Conservation (phyloP, 2,888 invertebrate genomes). For the Melanostoma scalare region DNA sequence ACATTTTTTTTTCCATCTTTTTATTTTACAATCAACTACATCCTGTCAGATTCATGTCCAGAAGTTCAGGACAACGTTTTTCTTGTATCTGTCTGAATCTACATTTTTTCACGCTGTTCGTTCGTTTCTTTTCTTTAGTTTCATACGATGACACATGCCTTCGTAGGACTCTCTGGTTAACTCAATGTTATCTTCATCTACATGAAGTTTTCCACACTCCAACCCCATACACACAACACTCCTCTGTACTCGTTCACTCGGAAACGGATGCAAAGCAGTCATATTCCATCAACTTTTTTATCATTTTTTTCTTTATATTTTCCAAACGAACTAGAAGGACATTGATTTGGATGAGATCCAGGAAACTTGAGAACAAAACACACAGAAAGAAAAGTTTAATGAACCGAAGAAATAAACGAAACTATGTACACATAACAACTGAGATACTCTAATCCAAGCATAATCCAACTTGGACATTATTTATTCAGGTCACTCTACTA, state of each 20-base stretch:
- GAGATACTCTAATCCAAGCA: constrained; percentile 25
- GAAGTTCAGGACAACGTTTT: not conserved
- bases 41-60: constrained; percentile 13
- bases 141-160: constrained; percentile 15
- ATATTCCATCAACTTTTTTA: constrained; percentile 7
- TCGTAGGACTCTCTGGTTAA: not conserved
- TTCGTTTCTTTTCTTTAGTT: not conserved
- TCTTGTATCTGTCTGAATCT: not conserved
- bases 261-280: constrained; percentile 39
- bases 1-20: not conserved
- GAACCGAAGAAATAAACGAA: constrained; percentile 35
- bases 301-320: not conserved
- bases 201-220: constrained; percentile 5
- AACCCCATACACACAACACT: not conserved
- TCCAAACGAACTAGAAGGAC: constrained; percentile 36
- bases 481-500: constrained; percentile 47
- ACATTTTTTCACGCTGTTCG: constrained; percentile 2
- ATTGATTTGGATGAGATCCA: constrained; percentile 66
- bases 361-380: constrained; percentile 46
- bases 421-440: constrained; percentile 20
- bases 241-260: not conserved
- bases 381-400: constrained; percentile 45
- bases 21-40: not conserved
- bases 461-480: constrained; percentile 11
- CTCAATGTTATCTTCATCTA: constrained; percentile 9